Evolutionary conservation across 1,140 invertebrate species (phyloP).

Genomic region (Scaptomyza montana): DNA sequence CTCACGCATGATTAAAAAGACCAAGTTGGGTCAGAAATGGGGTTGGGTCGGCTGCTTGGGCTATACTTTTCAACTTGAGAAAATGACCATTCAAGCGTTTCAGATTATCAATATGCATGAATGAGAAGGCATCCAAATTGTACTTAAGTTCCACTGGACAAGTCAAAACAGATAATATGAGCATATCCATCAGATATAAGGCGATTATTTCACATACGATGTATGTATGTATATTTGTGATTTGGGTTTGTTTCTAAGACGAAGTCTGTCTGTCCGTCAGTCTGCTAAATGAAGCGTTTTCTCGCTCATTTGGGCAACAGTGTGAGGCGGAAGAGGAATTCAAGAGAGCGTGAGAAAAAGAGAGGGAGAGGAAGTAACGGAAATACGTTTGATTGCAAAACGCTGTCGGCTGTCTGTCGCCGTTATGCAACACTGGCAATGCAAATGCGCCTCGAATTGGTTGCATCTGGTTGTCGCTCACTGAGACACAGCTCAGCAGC

Average conservation of each 20-base stretch:
- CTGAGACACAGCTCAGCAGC: conserved; percentile 1
- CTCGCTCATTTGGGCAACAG: conserved; percentile 35
- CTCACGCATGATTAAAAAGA: conserved; percentile 53
- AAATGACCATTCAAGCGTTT: conserved; percentile 58
- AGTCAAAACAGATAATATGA: conserved; percentile 31
- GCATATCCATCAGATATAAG: conserved; percentile 23
- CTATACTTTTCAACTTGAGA: conserved; percentile 54
- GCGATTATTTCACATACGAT: conserved; percentile 12
- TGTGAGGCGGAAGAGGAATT: not conserved
- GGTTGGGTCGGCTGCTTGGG: conserved; percentile 9
- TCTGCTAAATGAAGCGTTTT: conserved; percentile 47
- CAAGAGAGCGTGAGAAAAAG: not conserved
- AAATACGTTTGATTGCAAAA: conserved; percentile 57
- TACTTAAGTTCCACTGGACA: conserved; percentile 45
- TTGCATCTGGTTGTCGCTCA: conserved; percentile 1
- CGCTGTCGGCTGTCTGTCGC: conserved; percentile 3
- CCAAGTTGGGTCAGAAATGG: conserved; percentile 20
- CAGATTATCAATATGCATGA: conserved; percentile 59
- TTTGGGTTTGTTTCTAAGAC: not conserved
- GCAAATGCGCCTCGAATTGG: conserved; percentile 19
- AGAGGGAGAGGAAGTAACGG: conserved; percentile 18
- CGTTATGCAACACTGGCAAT: conserved; percentile 50
- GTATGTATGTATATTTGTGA: not conserved
- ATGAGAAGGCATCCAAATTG: conserved; percentile 26
- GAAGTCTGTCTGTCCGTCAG: not conserved